Evolutionary conservation across 2,113 vertebrate genomes (phyloP), one percentile per base, ranked within the genome.

Genomic region (Pomatostomus ruficeps): DNA sequence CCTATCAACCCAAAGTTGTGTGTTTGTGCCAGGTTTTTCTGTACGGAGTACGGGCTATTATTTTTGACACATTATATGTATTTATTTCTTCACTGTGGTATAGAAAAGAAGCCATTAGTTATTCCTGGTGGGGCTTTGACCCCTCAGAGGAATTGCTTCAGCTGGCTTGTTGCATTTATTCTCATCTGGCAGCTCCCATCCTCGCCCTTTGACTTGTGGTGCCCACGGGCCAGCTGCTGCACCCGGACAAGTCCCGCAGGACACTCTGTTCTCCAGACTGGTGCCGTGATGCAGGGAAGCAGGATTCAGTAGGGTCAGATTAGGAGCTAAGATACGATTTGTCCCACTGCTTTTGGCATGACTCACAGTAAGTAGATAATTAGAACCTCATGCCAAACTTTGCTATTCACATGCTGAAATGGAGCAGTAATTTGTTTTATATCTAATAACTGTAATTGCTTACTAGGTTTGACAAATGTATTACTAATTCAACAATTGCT

Each of bases 401-500:
- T 4, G 0, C 71, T 91, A 14, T 66, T 77, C 25, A 12, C 5
- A 1, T 87, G 88, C 77, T 68, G 68, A 87, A 91, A 71, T 22
- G 48, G 36, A 81, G 45, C 58, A 54, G 89, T 89, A 63, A 73
- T 86, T 91, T 92, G 51, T 72, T 93, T 93, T 79, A 91, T 75
- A 54, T 40, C 9, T 87, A 75, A 82, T 91, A 93, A 54, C 65
- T 89, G 7, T 77, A 93, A 94, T 89, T 91, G 81, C 73, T 85
- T 93, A 82, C 73, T 78, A 52, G 66, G 61, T 57, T 85, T 87
- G 77, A 91, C 62, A 96, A 92, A 91, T 91, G 52, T 75, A 74
- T 89, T 91, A 68, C 83, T 93, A 93, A 93, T 95, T 95, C 77
- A 92, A 72, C 70, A 91, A 61, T 82, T 92, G 35, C 57, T 92